Percentiles rank a stretch among this genome's conserved stretches.
These are phyloP conservation scores for Drosophila guanche DNA, from an alignment of 1,140 invertebrate species.

Conservation along the genomic window DNA sequence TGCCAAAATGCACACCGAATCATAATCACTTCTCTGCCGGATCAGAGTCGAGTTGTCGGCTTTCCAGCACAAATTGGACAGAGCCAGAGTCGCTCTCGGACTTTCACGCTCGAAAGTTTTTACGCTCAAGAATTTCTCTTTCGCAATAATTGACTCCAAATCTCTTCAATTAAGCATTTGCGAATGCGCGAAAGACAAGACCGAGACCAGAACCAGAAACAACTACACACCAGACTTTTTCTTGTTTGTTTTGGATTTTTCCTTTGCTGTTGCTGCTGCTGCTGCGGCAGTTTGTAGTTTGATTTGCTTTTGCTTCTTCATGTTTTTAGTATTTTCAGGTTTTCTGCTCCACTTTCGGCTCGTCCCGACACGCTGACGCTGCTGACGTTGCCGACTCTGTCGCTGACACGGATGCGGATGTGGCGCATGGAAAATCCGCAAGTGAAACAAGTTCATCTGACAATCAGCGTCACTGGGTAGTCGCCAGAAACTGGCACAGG, in stretches of 20 bases:
- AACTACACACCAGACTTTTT: conserved; percentile 34
- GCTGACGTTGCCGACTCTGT: background rate
- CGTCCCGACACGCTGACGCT: conserved; percentile 43
- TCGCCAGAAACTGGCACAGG: conserved; percentile 40
- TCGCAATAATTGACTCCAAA: conserved; percentile 78
- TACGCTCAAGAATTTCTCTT: conserved; percentile 74
- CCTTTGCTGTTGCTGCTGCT: background rate
- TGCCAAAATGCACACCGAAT: conserved; percentile 53
- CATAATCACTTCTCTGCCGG: conserved; percentile 29
- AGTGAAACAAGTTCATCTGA: conserved; percentile 73
- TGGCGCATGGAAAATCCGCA: conserved; percentile 66
- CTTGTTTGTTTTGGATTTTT: conserved; percentile 8
- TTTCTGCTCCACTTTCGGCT: conserved; percentile 74
- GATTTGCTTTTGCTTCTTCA: conserved; percentile 25
- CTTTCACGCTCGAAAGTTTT: conserved; percentile 74
- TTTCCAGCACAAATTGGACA: conserved; percentile 62
- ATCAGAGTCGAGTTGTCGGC: conserved; percentile 31
- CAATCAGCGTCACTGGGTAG: conserved; percentile 65
- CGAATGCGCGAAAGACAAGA: conserved; percentile 43
- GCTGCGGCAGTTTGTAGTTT: background rate
- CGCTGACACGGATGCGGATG: conserved; percentile 69
- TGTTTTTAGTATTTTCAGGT: conserved; percentile 50
- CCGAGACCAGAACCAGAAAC: conserved; percentile 63
- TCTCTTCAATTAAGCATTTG: conserved; percentile 73
- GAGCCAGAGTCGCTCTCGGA: conserved; percentile 32